A percentile compares a stretch with the other conserved stretches of the same genome.
These are phyloP conservation scores for Tragelaphus buxtoni DNA, from an alignment of 2,113 vertebrate species.

Conservation along the genomic window DNA sequence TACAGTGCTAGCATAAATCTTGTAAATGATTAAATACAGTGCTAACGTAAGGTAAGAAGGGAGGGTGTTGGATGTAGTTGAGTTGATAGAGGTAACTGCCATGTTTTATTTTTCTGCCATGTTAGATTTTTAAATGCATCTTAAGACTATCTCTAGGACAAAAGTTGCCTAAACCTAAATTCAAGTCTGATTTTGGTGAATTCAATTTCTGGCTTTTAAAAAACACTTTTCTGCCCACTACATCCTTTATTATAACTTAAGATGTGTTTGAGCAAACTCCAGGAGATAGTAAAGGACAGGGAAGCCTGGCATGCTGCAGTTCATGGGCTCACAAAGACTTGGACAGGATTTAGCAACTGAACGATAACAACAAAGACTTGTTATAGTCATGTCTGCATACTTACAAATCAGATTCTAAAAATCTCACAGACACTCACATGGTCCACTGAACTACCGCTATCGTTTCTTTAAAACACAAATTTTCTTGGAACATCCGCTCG, in stretches of 20 bases:
- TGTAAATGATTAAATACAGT: background rate
- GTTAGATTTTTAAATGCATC: background rate
- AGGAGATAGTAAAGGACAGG: background rate
- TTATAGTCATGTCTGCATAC: background rate
- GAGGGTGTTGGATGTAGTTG: fast-evolving
- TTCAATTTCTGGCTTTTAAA: background rate
- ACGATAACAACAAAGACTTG: background rate
- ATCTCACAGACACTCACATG: background rate
- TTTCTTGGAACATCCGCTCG: background rate
- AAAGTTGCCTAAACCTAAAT: background rate
- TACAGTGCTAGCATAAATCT: background rate
- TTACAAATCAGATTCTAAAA: background rate
- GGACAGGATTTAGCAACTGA: background rate
- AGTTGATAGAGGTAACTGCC: background rate
- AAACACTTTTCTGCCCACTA: background rate
- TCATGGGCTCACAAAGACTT: background rate
- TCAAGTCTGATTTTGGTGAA: background rate
- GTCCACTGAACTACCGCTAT: too few relatives aligned
- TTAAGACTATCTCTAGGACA: background rate
- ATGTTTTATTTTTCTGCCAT: background rate
- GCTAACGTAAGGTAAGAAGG: background rate
- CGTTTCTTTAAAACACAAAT: background rate
- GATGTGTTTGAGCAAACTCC: background rate
- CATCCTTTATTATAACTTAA: background rate
- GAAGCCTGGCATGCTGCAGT: background rate